Base-by-base conservation (phyloP, 1,140 invertebrate genomes). In the Hermetia illucens region DNA sequence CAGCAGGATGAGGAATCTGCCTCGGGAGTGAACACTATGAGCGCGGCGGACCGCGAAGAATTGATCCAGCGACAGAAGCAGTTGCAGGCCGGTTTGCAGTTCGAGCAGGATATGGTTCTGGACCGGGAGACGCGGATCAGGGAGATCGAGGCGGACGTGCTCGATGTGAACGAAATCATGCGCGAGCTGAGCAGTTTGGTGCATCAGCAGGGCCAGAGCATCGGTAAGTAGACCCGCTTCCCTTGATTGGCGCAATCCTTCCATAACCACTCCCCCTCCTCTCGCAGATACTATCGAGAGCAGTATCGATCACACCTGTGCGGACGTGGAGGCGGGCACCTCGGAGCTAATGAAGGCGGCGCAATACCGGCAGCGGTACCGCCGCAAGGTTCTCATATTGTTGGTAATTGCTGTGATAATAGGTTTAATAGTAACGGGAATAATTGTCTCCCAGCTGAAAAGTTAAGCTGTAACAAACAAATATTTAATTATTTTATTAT, bases 141-240 rank as follows among this genome's bases (percentile, higher is more conserved):
- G 44, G 68, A 74, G 53, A 82, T 87, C 32, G 83, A 93, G 64
- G 72, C 74, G 3, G 82, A 93, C 58, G 82, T 95, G 38, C 62
- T 87, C 37, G 88, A 93, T 62, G 80, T 93, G 1, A 91, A 91
- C 61, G 75, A 87, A 58, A 91, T 95, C 36, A 94, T 94, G 78
- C 75, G 80, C 41, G 79, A 90, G 47, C 63, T 96, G n/a, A 79
- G 75, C 4, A 72, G 71, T 29, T 59, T 92, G 50, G 82, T 92
- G 2, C 66, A 81, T 52, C 72, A 81, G 47, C 91, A 96, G 64
- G 79, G 75, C 22, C 77, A 85, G 45, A 66, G 71, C 38, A 72
- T 94, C 47, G 86, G 89, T 93, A 71, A 71, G 72, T n/a, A 36
- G n/a, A n/a, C n/a, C 25, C 22, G 34, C 30, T 25, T 27, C 36